These are phyloP conservation scores for Drosophila pseudotalamancana DNA, from an alignment of 2,888 invertebrate genomes.

Conservation along the genomic window DNA sequence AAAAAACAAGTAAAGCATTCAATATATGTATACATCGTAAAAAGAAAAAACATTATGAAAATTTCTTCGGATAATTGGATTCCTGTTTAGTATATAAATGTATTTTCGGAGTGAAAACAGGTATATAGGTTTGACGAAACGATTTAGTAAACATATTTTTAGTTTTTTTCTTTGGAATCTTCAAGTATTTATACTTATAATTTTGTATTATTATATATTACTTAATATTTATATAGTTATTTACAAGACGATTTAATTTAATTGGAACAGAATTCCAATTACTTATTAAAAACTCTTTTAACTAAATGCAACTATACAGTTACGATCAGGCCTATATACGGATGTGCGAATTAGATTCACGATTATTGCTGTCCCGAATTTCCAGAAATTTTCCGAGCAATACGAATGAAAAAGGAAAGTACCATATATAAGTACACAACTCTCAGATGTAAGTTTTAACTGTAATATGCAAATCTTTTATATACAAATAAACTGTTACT, in stretches of 20 bases:
- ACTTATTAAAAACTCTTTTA: no score
- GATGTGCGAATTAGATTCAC: constrained; percentile 38
- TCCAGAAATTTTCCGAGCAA: constrained; percentile 9
- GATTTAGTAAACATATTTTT: no score
- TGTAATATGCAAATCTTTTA: constrained; percentile 68
- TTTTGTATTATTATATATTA: no score
- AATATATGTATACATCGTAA: constrained; percentile 35
- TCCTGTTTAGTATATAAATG: constrained; percentile 69
- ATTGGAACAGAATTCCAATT: no score
- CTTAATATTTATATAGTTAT: no score
- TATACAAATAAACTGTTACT: constrained; percentile 68
- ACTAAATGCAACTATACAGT: no score
- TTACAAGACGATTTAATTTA: constrained; percentile 20
- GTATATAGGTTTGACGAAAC: constrained; percentile 7
- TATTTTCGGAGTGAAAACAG: constrained; percentile 31
- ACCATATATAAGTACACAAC: constrained; percentile 61
- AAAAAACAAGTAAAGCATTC: constrained; percentile 30
- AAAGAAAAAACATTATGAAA: constrained; percentile 29
- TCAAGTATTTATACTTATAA: no score
- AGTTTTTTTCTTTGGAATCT: no score
- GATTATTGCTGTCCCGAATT: constrained; percentile 35
- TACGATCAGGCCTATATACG: constrained; percentile 15
- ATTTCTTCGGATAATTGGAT: constrained; percentile 53
- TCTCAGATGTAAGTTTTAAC: constrained; percentile 75
- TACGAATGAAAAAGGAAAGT: constrained; percentile 40